A percentile compares a stretch with the other conserved stretches of the same genome.
These are phyloP conservation scores for Trematomus bernacchii DNA, from an alignment of 2,797 vertebrate genomes.

Conservation along the genomic window DNA sequence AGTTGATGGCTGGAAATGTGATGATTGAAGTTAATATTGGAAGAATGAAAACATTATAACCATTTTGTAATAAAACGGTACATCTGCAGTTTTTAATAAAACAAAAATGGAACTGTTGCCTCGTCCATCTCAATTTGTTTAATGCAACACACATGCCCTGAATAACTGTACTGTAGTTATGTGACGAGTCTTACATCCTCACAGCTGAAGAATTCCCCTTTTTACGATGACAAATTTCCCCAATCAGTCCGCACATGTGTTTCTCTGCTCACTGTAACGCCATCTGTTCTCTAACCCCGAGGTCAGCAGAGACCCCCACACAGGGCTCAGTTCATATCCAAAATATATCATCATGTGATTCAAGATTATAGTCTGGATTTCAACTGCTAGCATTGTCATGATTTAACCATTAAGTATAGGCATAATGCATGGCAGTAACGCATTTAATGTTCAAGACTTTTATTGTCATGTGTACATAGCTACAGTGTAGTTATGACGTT, in stretches of 20 bases:
- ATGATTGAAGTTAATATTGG: neutral
- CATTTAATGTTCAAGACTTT: neutral
- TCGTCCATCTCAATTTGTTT: neutral
- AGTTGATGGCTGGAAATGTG: neutral
- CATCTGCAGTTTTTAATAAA: constrained; percentile 8
- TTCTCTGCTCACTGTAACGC: constrained; percentile 33
- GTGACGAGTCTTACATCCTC: neutral
- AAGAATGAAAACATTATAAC: neutral
- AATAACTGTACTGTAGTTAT: neutral
- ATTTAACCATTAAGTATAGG: too few species aligned
- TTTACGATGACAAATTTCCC: constrained; percentile 43
- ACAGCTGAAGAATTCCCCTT: constrained; percentile 7
- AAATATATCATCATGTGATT: neutral
- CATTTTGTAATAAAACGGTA: neutral
- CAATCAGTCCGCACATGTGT: constrained; percentile 59
- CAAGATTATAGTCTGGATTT: neutral
- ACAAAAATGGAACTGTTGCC: neutral
- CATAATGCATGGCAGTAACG: too few species aligned
- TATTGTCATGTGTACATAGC: too few species aligned
- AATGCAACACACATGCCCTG: constrained; percentile 1
- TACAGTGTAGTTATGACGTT: too few species aligned
- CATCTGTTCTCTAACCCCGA: constrained; percentile 37
- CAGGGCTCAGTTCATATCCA: neutral
- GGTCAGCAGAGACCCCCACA: neutral
- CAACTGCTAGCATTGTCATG: neutral